Conservation (phyloP, 2,797 vertebrate genomes). For the Crenichthys baileyi region DNA sequence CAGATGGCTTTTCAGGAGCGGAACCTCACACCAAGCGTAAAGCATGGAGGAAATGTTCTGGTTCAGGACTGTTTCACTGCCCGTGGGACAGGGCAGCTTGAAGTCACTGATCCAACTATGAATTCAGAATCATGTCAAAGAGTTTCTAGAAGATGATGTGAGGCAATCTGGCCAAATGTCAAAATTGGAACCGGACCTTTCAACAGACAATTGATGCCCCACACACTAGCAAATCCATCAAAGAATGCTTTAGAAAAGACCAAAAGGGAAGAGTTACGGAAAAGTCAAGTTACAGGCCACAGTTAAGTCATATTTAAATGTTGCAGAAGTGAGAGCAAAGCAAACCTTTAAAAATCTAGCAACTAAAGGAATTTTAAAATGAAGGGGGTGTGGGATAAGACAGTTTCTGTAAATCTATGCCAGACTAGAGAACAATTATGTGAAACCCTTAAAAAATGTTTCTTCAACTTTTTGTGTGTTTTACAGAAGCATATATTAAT, state of each 20-base stretch:
- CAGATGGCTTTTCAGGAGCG: constrained; percentile 13
- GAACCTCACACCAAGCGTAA: constrained; percentile 21
- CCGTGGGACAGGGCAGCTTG: constrained; percentile 20
- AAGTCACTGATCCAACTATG: constrained; percentile 27
- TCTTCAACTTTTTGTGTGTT: not conserved
- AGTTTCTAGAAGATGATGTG: constrained; percentile 12
- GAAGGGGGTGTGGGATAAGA: not conserved
- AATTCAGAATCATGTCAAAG: constrained; percentile 35
- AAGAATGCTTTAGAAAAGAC: constrained; percentile 9
- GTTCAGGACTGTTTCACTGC: constrained; percentile 4
- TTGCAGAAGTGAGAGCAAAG: constrained; percentile 1
- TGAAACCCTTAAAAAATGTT: not conserved
- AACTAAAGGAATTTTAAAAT: not conserved
- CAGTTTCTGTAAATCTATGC: not conserved
- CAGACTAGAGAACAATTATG: not conserved
- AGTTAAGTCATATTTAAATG: constrained; percentile 13
- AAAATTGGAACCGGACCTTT: constrained; percentile 23
- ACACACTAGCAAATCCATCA: constrained; percentile 2
- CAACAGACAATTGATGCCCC: constrained; percentile 5
- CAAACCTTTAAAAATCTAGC: not conserved
- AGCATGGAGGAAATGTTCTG: constrained; percentile 18
- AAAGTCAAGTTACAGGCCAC: constrained; percentile 1
- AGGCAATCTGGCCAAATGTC: constrained; percentile 17
- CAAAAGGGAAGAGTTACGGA: constrained; percentile 3
- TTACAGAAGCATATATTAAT: not conserved